Base-by-base conservation (phyloP, 2,113 vertebrate genomes). In the Hiodon tergisus region DNA sequence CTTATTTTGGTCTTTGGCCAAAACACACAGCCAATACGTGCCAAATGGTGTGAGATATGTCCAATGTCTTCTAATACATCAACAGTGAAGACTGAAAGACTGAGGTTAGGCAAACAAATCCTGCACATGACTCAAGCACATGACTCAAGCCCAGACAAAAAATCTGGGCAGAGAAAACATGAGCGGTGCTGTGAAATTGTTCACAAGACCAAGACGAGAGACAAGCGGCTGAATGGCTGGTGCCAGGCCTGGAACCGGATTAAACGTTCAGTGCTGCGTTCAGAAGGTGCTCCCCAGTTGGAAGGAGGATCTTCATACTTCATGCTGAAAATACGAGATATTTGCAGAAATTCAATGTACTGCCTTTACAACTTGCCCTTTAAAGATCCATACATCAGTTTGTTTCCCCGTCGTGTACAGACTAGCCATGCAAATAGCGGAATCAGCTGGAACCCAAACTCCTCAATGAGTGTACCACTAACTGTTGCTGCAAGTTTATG, bases 61-160 rank as follows among this genome's bases (percentile, higher is more conserved):
- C 52, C 70, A 31, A 11, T 16, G 55, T 59, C 11, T 57, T 46
- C 31, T 7, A 46, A 7, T 14, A 47, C 70, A 71, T 71, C 58
- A 71, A 71, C 55, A 52, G 60, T 71, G 70, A 17, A 63, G n/a
- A 63, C 11, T n/a, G 61, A 16, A 63, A 16, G 7, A 13, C 58
- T 17, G 53, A 59, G 70, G 70, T 71, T 60, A 71, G 70, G 60
- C 31, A 71, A 71, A 71, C 57, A 69, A 14, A 59, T 48, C 47
- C 10, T 17, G 11, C 47, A 60, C 54, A 57, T 48, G 46, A 17
- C 47, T 14, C 69, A 71, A 31, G 31, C 52, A 59, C 54, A 59
- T 59, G 69, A 71, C 69, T 71, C 54, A 71, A 71, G 57, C 6
- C 57, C 58, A 59, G 31, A 31, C 31, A 11, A 60, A 11, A 59